Conservation (phyloP, 1,140 invertebrate species). For the Drosophila melanogaster region DNA sequence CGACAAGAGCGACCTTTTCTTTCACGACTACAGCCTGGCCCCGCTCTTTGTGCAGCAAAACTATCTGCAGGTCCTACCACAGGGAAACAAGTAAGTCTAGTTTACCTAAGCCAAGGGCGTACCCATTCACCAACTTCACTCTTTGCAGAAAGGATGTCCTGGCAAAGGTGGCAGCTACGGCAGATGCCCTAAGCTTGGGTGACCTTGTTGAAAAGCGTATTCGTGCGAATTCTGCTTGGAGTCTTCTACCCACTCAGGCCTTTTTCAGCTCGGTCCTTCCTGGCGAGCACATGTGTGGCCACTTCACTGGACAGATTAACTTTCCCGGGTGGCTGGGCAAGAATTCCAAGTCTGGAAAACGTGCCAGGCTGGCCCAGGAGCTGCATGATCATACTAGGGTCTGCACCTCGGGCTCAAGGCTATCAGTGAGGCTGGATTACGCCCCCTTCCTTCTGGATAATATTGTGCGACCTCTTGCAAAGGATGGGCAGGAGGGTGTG, state of each 20-base stretch:
- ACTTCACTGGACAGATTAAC: constrained; percentile 90
- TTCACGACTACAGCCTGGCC: constrained; percentile 97
- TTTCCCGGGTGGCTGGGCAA: constrained; percentile 99
- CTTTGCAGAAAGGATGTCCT: constrained; percentile 86
- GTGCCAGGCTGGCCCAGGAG: constrained; percentile 92
- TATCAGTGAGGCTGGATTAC: constrained; percentile 94
- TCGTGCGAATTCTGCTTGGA: constrained; percentile 92
- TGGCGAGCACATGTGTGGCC: constrained; percentile 92
- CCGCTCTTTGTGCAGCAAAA: constrained; percentile 99
- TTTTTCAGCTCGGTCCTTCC: constrained; percentile 96
- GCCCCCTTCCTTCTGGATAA: constrained; percentile 89
- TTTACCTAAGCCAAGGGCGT: too few relatives aligned
- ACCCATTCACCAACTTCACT: background rate
- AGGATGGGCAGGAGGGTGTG: constrained; percentile 90
- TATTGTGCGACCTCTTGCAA: constrained; percentile 90
- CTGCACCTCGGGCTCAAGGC: constrained; percentile 91
- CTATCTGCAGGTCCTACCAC: constrained; percentile 91
- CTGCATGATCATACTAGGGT: constrained; percentile 92
- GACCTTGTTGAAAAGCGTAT: constrained; percentile 94
- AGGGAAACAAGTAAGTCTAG: constrained; percentile 87
- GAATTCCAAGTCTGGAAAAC: constrained; percentile 94
- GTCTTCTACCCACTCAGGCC: constrained; percentile 95
- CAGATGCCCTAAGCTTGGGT: constrained; percentile 93
- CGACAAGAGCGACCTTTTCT: constrained; percentile 97
- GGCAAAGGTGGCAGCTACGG: constrained; percentile 90